Evolutionary conservation across 2,113 vertebrate species (phyloP).

Genomic region (Phylloscopus trochiloides): DNA sequence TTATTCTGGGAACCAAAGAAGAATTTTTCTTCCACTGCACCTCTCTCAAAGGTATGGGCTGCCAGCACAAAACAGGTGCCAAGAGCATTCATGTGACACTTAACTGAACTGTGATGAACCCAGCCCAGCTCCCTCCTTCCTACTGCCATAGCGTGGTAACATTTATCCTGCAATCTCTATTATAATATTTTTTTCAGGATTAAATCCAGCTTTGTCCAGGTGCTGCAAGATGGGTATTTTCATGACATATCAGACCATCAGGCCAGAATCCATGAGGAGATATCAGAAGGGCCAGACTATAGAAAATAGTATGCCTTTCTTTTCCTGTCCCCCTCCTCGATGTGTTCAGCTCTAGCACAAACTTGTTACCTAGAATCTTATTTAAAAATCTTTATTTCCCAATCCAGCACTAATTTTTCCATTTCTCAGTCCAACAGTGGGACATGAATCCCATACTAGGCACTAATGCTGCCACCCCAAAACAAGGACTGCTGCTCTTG

Average conservation of each 20-base stretch:
- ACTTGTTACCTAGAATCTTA: background rate
- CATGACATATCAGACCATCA: rapidly evolving
- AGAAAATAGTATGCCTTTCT: background rate
- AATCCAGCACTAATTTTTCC: background rate
- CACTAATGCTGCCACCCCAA: background rate
- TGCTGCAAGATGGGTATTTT: background rate
- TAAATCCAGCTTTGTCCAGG: background rate
- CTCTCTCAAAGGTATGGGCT: background rate
- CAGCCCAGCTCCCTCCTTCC: background rate
- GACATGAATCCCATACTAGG: rapidly evolving
- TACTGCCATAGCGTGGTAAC: background rate
- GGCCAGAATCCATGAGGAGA: rapidly evolving
- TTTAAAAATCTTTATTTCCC: background rate
- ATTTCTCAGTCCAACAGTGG: background rate
- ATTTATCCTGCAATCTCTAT: background rate
- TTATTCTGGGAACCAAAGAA: background rate
- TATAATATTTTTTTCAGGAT: background rate
- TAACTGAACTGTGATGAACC: background rate
- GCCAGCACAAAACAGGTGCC: background rate
- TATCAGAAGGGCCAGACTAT: background rate
- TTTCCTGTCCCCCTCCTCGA: background rate
- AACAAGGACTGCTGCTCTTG: background rate
- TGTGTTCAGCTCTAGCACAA: background rate
- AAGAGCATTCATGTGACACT: background rate
- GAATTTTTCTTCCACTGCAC: background rate